Percentiles rank a stretch among this genome's conserved stretches.
These are phyloP conservation scores for Chloroceryle amazona DNA, from an alignment of 2,797 vertebrate genomes.

Conservation along the genomic window DNA sequence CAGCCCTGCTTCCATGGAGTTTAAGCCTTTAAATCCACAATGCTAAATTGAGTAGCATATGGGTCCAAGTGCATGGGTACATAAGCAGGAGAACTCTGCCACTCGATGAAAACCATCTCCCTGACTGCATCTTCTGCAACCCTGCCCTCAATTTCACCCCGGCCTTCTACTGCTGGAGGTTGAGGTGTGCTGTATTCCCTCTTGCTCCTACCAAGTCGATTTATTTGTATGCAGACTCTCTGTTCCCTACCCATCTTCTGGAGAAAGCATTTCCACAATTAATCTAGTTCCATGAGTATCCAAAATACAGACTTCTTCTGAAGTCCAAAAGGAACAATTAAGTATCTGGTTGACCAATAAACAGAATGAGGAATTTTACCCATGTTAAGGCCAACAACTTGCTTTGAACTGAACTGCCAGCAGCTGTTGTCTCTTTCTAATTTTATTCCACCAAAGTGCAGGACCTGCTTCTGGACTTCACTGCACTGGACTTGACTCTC, in stretches of 20 bases:
- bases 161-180: not conserved
- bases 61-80: not conserved
- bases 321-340: not conserved
- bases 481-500: not conserved
- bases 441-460: not conserved
- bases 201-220: not conserved
- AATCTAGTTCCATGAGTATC: not conserved
- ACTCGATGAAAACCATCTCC: not conserved
- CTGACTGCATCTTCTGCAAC: not conserved
- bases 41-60: not conserved
- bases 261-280: not conserved
- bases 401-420: not conserved
- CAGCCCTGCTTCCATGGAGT: not conserved
- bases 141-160: not conserved
- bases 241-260: not conserved
- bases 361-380: not conserved
- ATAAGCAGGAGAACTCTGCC: not conserved
- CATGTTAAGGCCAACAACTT: not conserved
- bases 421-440: accelerated
- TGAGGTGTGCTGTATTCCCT: not conserved
- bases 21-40: not conserved
- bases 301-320: not conserved
- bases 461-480: not conserved
- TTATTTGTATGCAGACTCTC: not conserved
- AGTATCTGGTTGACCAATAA: not conserved